Evolutionary conservation across 2,113 vertebrate genomes (phyloP).

Genomic region (Hyla sarda): DNA sequence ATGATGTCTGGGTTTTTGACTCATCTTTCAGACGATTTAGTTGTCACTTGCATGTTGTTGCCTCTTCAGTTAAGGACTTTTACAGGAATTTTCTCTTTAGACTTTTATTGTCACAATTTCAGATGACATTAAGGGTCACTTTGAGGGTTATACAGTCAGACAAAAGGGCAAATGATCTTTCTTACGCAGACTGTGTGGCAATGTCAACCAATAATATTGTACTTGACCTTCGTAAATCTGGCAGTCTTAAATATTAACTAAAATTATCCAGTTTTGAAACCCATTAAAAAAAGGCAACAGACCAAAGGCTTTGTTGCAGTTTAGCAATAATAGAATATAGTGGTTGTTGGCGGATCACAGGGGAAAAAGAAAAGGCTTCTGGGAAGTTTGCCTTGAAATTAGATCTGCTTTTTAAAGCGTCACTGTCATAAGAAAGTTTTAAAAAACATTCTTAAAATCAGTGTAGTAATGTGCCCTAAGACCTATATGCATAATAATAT

Average conservation of each 20-base stretch:
- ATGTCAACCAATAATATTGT: too few relatives aligned
- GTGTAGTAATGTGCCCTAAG: too few relatives aligned
- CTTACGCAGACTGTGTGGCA: background rate
- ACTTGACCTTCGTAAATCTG: too few relatives aligned
- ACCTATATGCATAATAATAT: too few relatives aligned
- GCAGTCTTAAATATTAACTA: background rate
- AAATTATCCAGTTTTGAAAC: background rate
- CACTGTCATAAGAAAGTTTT: too few relatives aligned
- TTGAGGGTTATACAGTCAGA: background rate
- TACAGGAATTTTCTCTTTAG: background rate
- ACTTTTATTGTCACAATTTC: background rate
- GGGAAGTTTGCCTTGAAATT: background rate
- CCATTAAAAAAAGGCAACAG: background rate
- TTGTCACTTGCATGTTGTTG: slow-evolving; percentile 18
- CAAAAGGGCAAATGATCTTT: background rate
- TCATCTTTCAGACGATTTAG: slow-evolving; percentile 27
- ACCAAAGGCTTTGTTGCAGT: background rate
- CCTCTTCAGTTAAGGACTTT: background rate
- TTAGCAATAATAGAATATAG: too few relatives aligned
- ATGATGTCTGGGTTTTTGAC: slow-evolving; percentile 34
- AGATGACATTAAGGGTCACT: background rate
- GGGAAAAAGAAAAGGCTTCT: slow-evolving; percentile 1
- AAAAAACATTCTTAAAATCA: too few relatives aligned
- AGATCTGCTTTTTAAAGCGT: too few relatives aligned
- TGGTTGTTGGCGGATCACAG: background rate